Evolutionary conservation across 2,797 vertebrate species (phyloP).

Genomic region (Acridotheres tristis): DNA sequence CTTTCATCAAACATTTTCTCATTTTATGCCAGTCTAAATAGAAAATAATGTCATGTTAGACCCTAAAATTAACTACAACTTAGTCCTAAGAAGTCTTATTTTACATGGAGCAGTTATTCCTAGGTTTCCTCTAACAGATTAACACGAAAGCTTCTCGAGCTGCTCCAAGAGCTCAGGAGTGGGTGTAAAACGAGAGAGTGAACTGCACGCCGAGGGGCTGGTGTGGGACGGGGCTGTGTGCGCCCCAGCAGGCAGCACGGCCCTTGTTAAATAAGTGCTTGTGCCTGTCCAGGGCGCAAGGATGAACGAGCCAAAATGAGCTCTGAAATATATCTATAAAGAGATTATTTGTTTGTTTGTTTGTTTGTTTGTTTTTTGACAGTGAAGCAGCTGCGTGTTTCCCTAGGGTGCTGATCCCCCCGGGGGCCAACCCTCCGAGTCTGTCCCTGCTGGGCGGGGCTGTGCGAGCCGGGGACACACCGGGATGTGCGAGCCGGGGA

Average conservation of each 20-base stretch:
- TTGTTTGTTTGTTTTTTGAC: background rate
- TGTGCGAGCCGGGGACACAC: too few species aligned
- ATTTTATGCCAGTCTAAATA: background rate
- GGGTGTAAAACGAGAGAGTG: background rate
- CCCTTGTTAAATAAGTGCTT: rapidly evolving
- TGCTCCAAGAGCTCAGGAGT: background rate
- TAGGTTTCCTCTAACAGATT: background rate
- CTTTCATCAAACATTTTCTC: background rate
- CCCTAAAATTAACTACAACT: background rate
- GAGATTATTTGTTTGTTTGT: background rate
- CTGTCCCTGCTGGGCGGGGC: rapidly evolving
- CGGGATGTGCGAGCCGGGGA: too few species aligned
- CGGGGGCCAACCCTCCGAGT: background rate
- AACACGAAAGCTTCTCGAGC: background rate
- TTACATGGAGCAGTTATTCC: background rate
- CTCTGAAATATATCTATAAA: background rate
- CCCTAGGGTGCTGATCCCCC: background rate
- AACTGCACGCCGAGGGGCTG: rapidly evolving
- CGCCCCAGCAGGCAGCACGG: background rate
- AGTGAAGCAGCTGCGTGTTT: background rate
- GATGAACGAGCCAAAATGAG: too few species aligned
- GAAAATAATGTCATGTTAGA: background rate
- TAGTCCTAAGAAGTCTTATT: background rate
- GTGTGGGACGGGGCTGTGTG: rapidly evolving
- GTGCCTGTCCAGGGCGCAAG: background rate